Evolutionary conservation across 1,140 invertebrate species (phyloP), one percentile per base, ranked within the genome.

Genomic region (Brachionus plicatilis): DNA sequence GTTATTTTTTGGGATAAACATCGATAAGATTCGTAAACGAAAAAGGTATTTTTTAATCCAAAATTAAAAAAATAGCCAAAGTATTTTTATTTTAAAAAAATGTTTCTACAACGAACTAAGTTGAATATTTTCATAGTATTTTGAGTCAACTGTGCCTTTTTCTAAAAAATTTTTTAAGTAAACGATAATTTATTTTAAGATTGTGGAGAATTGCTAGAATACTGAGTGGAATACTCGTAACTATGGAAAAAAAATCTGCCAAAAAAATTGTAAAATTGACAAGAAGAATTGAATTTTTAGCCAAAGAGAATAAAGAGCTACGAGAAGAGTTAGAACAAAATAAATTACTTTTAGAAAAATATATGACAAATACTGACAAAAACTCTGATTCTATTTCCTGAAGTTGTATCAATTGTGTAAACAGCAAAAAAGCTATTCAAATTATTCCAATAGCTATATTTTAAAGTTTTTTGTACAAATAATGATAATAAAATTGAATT

Each of bases 131-230:
- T 14, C 17, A 14, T 53, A 14, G 5, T 17, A 14, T 53, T 53
- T n/a, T 5, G 47, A 50, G n/a, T 14, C n/a, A 50, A 50, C 3
- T 8, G 14, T 56, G 53, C 20, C 53, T 37, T 37, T 37, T 37
- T 37, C 5, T 37, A 37, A 37, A 7, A 20, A 20, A 27, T 60
- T 20, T 20, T 60, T 24, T 8, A 0, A 11, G 47, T 53, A 20
- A 60, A 17, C 27, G 6, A 60, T 24, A 20, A 24, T 60, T 60
- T 24, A 9, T 70, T 37, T 29, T 70, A 33, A 76, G 72, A 27
- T 47, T 76, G 27, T 76, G 72, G 72, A 76, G 72, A 47, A 27
- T 76, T 50, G 45, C 72, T 6, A 47, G 72, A 76, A 76, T 76
- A 29, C 8, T 76, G 43, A 76, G 72, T 24, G 72, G 72, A 8